Base-by-base conservation (phyloP, 1,140 invertebrate species). In the Cataglyphis hispanica region DNA sequence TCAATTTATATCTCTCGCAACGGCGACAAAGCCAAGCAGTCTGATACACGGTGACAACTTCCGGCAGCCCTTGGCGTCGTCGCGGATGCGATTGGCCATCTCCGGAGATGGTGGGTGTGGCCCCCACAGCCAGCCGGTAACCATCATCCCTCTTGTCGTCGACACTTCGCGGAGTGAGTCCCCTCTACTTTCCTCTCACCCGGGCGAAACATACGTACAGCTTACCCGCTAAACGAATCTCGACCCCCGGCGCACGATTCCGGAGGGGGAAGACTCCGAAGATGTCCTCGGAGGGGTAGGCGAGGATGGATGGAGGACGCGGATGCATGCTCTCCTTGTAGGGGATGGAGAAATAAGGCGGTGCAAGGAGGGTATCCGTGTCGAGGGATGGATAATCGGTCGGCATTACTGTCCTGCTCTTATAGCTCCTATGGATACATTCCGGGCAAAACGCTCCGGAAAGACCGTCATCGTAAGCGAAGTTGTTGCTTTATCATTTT, bases 31-130 rank as follows among this genome's bases (percentile, higher is more conserved):
- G 78, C 74, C 84, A 50, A 50, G 46, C 46, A 85, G 83, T 56
- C 83, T 66, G 78, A 83, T 72, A 84, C 86, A 85, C 89, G 91
- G 84, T 92, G 92, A 92, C 92, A 92, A 89, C 89, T 85, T 87
- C 86, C 87, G 83, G 91, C 89, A 89, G 76, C 90, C 90, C 86
- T 86, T 27, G 64, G 66, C 78, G 78, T 89, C 89, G 85, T 67
- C 67, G 77, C 72, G 74, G 72, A 87, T 64, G 84, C 66, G 86
- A 93, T 93, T 93, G 93, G 93, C 86, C 85, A 86, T 81, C 77
- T 87, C 78, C 84, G 90, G 89, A 92, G 90, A 86, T 89, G 86
- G 91, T 91, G 77, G 93, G 93, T 92, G 93, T 93, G 93, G 92
- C 87, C 77, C 84, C 75, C 86, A 46, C 78, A 72, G 78, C 61